A percentile compares a stretch with the other conserved stretches of the same genome.
Conservation (phyloP, 2,888 invertebrate species). For the Andricus curvator region DNA sequence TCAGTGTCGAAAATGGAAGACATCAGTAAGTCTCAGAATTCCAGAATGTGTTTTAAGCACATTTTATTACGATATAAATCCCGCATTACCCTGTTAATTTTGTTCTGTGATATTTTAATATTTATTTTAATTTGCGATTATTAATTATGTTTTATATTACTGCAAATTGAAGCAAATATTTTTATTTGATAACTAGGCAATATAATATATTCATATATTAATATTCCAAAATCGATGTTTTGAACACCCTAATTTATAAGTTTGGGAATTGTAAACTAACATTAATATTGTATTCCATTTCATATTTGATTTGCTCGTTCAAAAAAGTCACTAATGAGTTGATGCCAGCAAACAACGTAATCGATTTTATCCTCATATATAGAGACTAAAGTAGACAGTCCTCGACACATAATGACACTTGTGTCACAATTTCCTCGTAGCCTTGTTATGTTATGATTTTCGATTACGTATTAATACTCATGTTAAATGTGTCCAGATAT, state of each 20-base stretch:
- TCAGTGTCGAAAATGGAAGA: too few species aligned
- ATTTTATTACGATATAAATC: too few species aligned
- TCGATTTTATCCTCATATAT: constrained; percentile 14
- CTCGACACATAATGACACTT: constrained; percentile 19
- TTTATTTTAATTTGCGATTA: too few species aligned
- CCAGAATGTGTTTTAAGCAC: too few species aligned
- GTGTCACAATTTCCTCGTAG: not conserved
- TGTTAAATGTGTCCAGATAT: not conserved
- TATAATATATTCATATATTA: not conserved
- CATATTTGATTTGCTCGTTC: not conserved
- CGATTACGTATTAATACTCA: not conserved
- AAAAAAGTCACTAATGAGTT: not conserved
- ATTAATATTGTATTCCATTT: not conserved
- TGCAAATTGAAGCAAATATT: too few species aligned
- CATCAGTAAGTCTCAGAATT: too few species aligned
- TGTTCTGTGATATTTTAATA: too few species aligned
- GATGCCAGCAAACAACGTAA: constrained; percentile 6
- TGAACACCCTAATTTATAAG: not conserved
- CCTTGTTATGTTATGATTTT: not conserved
- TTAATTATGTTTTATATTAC: too few species aligned
- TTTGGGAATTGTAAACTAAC: not conserved
- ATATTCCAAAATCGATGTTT: not conserved
- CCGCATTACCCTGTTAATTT: too few species aligned
- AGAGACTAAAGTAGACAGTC: constrained; percentile 12
- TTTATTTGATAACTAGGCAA: too few species aligned